These are phyloP conservation scores for Pararge aegeria DNA, from an alignment of 1,140 invertebrate genomes.

Conservation along the genomic window DNA sequence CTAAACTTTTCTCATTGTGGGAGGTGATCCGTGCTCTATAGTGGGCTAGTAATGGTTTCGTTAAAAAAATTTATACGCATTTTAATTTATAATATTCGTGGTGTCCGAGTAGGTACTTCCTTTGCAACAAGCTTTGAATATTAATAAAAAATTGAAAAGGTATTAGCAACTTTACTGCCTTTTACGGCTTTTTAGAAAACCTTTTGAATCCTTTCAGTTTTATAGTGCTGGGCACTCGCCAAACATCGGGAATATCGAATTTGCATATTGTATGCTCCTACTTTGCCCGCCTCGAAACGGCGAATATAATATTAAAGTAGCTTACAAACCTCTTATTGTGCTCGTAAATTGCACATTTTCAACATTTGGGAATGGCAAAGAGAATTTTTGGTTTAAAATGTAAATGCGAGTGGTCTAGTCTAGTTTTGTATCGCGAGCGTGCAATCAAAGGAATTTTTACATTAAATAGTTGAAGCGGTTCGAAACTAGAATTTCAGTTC, in stretches of 20 bases:
- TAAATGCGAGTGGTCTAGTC: background rate
- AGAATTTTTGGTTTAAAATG: background rate
- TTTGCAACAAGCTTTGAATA: too few relatives aligned
- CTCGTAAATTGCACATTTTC: slow-evolving; percentile 1
- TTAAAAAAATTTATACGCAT: too few relatives aligned
- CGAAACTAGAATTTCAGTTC: too few relatives aligned
- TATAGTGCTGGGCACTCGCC: slow-evolving; percentile 21
- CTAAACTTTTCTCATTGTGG: too few relatives aligned
- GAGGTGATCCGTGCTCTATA: too few relatives aligned
- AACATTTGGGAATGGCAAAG: slow-evolving; percentile 3
- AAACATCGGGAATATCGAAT: slow-evolving; percentile 21
- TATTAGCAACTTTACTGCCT: too few relatives aligned
- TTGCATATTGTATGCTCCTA: slow-evolving; percentile 26
- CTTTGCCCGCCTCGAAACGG: background rate
- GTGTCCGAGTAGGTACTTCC: too few relatives aligned
- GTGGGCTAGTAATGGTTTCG: too few relatives aligned
- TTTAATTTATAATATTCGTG: too few relatives aligned
- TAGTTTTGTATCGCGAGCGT: background rate
- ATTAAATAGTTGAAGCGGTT: too few relatives aligned
- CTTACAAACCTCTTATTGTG: slow-evolving; percentile 18
- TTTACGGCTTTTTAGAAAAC: too few relatives aligned
- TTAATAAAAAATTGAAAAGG: too few relatives aligned
- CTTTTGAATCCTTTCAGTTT: slow-evolving; percentile 11
- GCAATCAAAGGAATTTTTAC: background rate
- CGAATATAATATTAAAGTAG: slow-evolving; percentile 18